Evolutionary conservation across 2,113 vertebrate species (phyloP), one percentile per base, ranked within the genome.

Genomic region (Meles meles): DNA sequence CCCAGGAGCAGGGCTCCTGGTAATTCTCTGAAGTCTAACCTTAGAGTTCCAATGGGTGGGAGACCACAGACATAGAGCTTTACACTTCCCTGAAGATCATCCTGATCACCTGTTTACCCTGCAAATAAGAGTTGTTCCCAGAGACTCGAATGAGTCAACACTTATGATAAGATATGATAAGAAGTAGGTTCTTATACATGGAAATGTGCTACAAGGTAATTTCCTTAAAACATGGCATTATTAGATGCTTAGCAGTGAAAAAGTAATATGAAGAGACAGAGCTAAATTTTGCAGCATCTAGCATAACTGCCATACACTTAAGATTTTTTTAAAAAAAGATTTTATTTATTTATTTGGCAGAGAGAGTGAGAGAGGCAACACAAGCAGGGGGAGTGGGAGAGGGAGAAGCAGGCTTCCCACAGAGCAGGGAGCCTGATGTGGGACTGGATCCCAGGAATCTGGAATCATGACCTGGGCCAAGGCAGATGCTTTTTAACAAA

Each of bases 221-320:
- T 95, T 84, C 42, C 76, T 94, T 95, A 76, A 97, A 96, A 90
- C 37, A 10, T 42, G 10, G 11, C 57, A 25, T 83, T 67, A 88
- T 77, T 84, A 94, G 49, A 88, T 88, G 29, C 71, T 94, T 61
- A 67, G 25, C 77, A 69, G 5, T 96, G 71, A 85, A 95, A 47
- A 55, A 77, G 4, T 52, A 55, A 88, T 90, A 59, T 71, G 23
- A 57, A 94, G 76, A 77, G 18, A n/a, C 49, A 81, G 17, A 55
- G 9, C 31, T 72, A 79, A 18, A 37, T 77, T 83, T 63, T 76
- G 25, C 47, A 77, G 65, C 44, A 82, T 63, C 13, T 94, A 67
- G n/a, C 0, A 0, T 18, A 65, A 94, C 7, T 81, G 13, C 39
- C 9, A 9, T 39, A 42, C 18, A 2, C 47, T 96, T 57, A 11